phyloP scores from a whole-genome alignment of 2,797 vertebrate species.

The Fundulus diaphanus region DNA sequence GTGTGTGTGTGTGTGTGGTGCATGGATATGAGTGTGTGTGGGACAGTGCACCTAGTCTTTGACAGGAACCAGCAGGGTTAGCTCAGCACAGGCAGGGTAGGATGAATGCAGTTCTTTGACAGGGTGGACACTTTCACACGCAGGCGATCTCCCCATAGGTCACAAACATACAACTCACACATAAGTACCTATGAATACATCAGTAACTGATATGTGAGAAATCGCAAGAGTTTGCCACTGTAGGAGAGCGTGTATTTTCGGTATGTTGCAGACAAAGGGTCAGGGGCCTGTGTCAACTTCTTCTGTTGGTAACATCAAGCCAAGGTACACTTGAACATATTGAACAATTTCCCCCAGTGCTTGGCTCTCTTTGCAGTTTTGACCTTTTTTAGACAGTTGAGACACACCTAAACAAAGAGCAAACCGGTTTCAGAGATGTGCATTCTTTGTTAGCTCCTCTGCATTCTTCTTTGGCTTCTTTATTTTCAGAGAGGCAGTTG shows the following conservation, averaged over 20 bases:
- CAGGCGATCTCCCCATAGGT: not conserved
- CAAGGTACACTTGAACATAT: slow-evolving; percentile 39
- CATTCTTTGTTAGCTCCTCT: not conserved
- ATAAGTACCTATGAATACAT: not conserved
- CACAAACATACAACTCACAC: not conserved
- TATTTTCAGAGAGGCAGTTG: not conserved
- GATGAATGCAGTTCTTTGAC: slow-evolving; percentile 54
- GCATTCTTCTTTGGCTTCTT: not conserved
- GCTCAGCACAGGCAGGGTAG: slow-evolving; percentile 27
- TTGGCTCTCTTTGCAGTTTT: slow-evolving; percentile 15
- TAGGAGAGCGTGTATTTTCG: slow-evolving; percentile 68
- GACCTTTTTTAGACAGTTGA: too few relatives aligned
- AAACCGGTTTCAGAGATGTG: not conserved
- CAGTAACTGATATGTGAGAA: slow-evolving; percentile 56
- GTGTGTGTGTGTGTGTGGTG: not conserved
- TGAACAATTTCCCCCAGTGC: slow-evolving; percentile 7
- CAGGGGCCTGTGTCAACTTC: slow-evolving; percentile 64
- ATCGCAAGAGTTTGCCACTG: slow-evolving; percentile 63
- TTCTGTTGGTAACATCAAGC: slow-evolving; percentile 38
- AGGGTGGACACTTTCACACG: slow-evolving; percentile 22
- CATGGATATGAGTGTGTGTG: not conserved
- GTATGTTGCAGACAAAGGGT: slow-evolving; percentile 43
- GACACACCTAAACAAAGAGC: slow-evolving; percentile 3
- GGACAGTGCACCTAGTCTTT: slow-evolving; percentile 2
- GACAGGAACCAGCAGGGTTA: slow-evolving; percentile 33